Evolutionary conservation across 1,140 invertebrate species (phyloP).

Genomic region (Lepidostoma basale): DNA sequence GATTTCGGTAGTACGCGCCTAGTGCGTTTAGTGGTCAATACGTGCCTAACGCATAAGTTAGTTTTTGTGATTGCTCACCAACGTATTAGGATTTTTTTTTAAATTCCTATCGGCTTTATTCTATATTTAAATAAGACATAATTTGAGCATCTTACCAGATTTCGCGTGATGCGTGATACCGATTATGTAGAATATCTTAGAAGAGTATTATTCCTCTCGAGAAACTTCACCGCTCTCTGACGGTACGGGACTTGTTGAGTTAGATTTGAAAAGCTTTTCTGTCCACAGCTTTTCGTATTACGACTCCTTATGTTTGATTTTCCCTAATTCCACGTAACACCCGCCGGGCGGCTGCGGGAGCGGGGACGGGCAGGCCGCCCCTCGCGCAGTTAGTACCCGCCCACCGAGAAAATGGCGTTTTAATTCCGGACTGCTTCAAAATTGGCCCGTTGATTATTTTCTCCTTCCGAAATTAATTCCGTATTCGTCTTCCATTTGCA

Average conservation of each 20-base stretch:
- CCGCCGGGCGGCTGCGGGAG: neutral
- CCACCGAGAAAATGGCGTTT: constrained; percentile 36
- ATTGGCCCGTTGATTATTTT: constrained; percentile 35
- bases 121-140: too few relatives aligned
- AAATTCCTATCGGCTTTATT: too few relatives aligned
- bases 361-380: neutral
- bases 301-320: constrained; percentile 14
- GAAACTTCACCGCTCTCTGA: too few relatives aligned
- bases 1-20: too few relatives aligned
- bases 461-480: constrained; percentile 21
- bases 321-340: neutral
- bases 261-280: neutral
- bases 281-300: constrained; percentile 7
- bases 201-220: too few relatives aligned
- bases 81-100: too few relatives aligned
- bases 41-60: too few relatives aligned
- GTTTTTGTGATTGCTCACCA: too few relatives aligned
- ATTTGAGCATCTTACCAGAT: too few relatives aligned
- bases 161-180: too few relatives aligned
- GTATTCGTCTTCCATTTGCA: constrained; percentile 12
- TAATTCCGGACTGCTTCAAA: constrained; percentile 29
- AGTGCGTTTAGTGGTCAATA: too few relatives aligned
- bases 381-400: constrained; percentile 8
- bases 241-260: constrained; percentile 4
- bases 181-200: too few relatives aligned